Evolutionary conservation across 2,888 invertebrate species (phyloP), one percentile per base, ranked within the genome.

Genomic region (Cacoxenus indagator): DNA sequence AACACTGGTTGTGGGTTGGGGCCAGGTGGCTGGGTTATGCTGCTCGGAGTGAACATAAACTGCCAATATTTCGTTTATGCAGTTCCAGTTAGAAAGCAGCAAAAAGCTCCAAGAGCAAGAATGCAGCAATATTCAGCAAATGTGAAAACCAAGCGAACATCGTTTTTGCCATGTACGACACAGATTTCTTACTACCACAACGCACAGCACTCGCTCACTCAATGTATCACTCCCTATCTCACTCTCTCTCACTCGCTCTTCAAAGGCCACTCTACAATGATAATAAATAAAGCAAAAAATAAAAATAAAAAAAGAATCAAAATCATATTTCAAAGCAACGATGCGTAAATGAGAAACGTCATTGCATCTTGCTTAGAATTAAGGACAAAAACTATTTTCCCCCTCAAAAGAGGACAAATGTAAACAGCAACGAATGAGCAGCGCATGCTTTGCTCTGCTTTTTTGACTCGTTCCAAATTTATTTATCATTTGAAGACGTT

Each of bases 321-420:
- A 55, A 55, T 55, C 37, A 57, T 68, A 55, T 64, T 59, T 73
- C 71, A 75, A 74, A 71, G 72, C 61, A 66, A 69, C 71, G 71
- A 55, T 59, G 71, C 71, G 70, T 67, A 72, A 77, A 73, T 77
- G 71, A 27, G 27, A 8, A 37, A 37, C 8, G 4, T 11, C 1
- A 14, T 14, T 11, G 4, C 31, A 31, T 31, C 14, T 37, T 14
- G 37, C 37, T 11, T 37, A 4, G 76, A 76, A 73, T 68, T 69
- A 67, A 69, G 65, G 71, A 70, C 69, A 68, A 70, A 69, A 77
- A 65, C 70, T 73, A 64, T 76, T 8, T 37, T 37, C 14, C 9
- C 4, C 1, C 1, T 1, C 1, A 37, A 37, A 37, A 37, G 14
- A 4, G 1, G 4, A 2, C 1, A 1, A 2, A 37, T 37, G 37